A percentile compares a stretch with the other conserved stretches of the same genome.
phyloP scores from a whole-genome alignment of 2,888 invertebrate species.

The Craniophora ligustri region DNA sequence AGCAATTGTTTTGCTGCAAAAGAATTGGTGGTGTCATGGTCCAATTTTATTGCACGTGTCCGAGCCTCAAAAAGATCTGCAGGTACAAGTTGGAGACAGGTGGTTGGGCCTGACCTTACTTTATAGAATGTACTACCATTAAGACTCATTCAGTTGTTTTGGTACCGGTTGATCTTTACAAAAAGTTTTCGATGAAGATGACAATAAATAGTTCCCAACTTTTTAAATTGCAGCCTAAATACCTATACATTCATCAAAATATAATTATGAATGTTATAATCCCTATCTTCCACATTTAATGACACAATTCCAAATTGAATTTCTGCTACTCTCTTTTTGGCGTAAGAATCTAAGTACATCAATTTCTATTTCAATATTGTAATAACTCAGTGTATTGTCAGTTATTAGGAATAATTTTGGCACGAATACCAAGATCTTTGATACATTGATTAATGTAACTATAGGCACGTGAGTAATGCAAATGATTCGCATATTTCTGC shows the following conservation, averaged over 20 bases:
- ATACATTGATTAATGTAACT: constrained; percentile 40
- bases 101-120: too few species aligned
- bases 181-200: too few species aligned
- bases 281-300: not conserved
- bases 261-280: not conserved
- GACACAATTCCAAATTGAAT: too few species aligned
- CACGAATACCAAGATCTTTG: constrained; percentile 27
- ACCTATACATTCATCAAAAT: not conserved
- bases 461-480: constrained; percentile 54
- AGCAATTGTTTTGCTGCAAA: too few species aligned
- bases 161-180: too few species aligned
- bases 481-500: constrained; percentile 62
- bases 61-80: too few species aligned
- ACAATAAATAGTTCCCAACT: too few species aligned
- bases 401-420: constrained; percentile 18
- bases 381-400: constrained; percentile 9
- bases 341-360: constrained; percentile 19
- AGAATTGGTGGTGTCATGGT: too few species aligned
- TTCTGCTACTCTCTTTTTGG: constrained; percentile 3
- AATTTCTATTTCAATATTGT: constrained; percentile 32
- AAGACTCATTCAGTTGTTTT: too few species aligned
- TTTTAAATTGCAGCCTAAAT: not conserved
- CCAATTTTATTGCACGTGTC: too few species aligned
- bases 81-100: too few species aligned
- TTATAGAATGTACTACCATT: too few species aligned